phyloP scores from a whole-genome alignment of 2,888 invertebrate genomes.

The Lordiphosa andalusiaca region DNA sequence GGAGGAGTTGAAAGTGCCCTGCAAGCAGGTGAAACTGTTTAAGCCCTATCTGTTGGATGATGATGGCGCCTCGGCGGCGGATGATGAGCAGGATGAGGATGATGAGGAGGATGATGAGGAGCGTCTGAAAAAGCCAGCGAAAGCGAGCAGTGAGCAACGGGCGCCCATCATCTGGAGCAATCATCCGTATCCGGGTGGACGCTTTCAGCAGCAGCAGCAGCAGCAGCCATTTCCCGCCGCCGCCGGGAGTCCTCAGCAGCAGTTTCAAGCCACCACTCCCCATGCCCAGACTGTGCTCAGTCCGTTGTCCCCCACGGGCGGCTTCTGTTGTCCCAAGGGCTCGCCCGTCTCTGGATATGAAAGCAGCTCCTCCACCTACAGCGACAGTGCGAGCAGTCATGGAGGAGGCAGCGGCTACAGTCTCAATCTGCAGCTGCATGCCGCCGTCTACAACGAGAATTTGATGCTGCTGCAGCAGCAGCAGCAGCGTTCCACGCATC shows the following conservation, averaged over 20 bases:
- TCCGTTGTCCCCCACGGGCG: conserved; percentile 68
- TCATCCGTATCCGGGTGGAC: conserved; percentile 55
- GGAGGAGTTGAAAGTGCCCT: conserved; percentile 44
- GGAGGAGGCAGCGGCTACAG: conserved; percentile 74
- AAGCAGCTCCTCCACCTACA: conserved; percentile 80
- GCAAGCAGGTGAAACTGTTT: conserved; percentile 86
- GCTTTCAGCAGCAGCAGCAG: conserved; percentile 67
- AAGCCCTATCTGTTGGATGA: conserved; percentile 88
- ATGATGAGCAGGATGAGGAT: conserved; percentile 44
- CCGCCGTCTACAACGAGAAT: conserved; percentile 82
- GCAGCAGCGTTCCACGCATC: conserved; percentile 69
- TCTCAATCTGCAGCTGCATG: conserved; percentile 82
- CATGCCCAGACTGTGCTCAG: conserved; percentile 60
- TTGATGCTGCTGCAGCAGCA: conserved; percentile 62
- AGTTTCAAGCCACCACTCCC: conserved; percentile 58
- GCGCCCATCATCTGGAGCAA: conserved; percentile 79
- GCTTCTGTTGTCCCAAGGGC: conserved; percentile 80
- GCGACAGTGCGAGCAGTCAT: conserved; percentile 63
- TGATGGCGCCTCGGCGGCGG: conserved; percentile 82
- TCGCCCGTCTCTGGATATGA: conserved; percentile 80
- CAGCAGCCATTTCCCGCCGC: conserved; percentile 65
- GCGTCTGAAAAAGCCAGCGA: conserved; percentile 42
- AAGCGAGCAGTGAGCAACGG: conserved; percentile 48
- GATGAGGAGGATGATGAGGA: conserved; percentile 13
- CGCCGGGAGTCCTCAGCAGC: conserved; percentile 70